Conservation (phyloP, 2,888 invertebrate genomes). For the Magallana nippona region DNA sequence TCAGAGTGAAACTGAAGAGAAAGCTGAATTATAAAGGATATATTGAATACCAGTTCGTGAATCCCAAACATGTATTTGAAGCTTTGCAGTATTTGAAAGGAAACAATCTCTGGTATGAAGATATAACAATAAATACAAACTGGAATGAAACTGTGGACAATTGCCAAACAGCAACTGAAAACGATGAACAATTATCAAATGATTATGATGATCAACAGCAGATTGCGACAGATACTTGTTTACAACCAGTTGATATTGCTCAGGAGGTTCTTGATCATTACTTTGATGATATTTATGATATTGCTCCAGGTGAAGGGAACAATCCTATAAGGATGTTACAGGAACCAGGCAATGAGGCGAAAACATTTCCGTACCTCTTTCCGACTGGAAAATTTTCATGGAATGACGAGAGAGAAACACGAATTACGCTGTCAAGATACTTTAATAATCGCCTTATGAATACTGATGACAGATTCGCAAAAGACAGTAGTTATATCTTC, state of each 20-base stretch:
- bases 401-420: constrained; percentile 34
- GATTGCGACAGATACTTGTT: constrained; percentile 46
- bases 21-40: constrained; percentile 34
- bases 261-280: constrained; percentile 45
- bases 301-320: constrained; percentile 52
- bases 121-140: background rate
- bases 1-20: constrained; percentile 56
- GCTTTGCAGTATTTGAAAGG: constrained; percentile 16
- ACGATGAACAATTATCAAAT: background rate
- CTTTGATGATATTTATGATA: constrained; percentile 44
- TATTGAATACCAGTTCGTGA: constrained; percentile 33
- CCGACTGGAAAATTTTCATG: constrained; percentile 41
- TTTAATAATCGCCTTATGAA: constrained; percentile 42
- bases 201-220: background rate
- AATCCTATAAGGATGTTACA: constrained; percentile 44
- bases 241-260: constrained; percentile 51
- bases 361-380: constrained; percentile 47
- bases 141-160: constrained; percentile 8
- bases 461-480: constrained; percentile 45
- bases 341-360: constrained; percentile 44
- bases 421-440: constrained; percentile 45
- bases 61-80: background rate
- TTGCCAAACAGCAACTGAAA: background rate
- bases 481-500: constrained; percentile 46
- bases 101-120: constrained; percentile 26